Evolutionary conservation across 1,140 invertebrate species (phyloP), one percentile per base, ranked within the genome.

Genomic region (Aleiodes sp.): DNA sequence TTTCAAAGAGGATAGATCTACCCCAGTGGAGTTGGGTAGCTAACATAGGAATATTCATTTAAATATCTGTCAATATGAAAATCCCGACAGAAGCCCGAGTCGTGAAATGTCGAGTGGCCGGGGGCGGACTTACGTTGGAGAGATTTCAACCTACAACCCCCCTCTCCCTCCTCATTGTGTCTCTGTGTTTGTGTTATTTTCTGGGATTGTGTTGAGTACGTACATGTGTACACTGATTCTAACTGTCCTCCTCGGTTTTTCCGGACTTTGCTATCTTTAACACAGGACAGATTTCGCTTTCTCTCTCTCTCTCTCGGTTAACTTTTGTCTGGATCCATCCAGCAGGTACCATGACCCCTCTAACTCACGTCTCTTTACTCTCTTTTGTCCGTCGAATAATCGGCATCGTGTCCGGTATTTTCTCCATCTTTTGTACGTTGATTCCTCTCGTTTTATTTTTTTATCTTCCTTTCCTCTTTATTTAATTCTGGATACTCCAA

Each of bases 31-130:
- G n/a, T n/a, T n/a, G n/a, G n/a, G n/a, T 14, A 41, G 14, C 43
- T 19, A 46, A 76, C 74, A 68, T 71, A 80, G 78, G 76, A 78
- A 84, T 83, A 84, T 83, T 83, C 83, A 83, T 85, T 85, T 83
- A 84, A 83, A 85, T 83, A 83, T 82, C 82, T 84, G 84, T 82
- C 84, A 80, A 85, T 84, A 84, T 75, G 77, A 70, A 73, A 76
- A 72, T 67, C 73, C 73, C n/a, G 76, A 78, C 74, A 73, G 70
- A 37, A 56, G 72, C 2, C 19, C 10, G 46, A 52, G 46, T 59
- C 41, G 21, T 19, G 16, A 19, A 68, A 62, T 21, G 56, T 59
- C 57, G 61, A 39, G 62, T 52, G 21, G 71, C 76, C 68, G 73
- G 71, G 66, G 75, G 70, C 70, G 77, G 77, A 82, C 83, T 83